These are phyloP conservation scores for Limenitis camilla DNA, from an alignment of 2,888 invertebrate genomes.

Conservation along the genomic window DNA sequence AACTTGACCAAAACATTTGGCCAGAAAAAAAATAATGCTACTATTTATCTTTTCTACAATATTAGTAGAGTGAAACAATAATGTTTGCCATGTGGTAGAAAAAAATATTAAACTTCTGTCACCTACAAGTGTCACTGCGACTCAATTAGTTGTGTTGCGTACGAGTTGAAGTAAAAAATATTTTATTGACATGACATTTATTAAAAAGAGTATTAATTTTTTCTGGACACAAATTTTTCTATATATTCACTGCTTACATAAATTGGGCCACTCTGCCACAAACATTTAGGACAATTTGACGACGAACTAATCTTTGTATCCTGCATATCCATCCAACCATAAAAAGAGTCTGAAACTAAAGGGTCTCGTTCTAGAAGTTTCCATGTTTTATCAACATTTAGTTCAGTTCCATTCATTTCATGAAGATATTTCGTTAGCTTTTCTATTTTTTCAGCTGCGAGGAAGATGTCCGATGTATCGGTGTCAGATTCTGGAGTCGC, in stretches of 20 bases:
- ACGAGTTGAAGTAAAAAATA: slow-evolving; percentile 1
- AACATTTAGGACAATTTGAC: slow-evolving; percentile 56
- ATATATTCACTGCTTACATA: slow-evolving; percentile 52
- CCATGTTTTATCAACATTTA: slow-evolving; percentile 51
- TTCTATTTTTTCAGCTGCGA: slow-evolving; percentile 66
- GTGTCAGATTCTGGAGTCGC: slow-evolving; percentile 34
- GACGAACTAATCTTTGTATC: slow-evolving; percentile 25
- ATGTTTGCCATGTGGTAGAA: neutral
- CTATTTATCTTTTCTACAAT: too few relatives aligned
- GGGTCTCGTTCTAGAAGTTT: slow-evolving; percentile 29
- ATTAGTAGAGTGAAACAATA: too few relatives aligned
- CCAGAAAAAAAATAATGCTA: too few relatives aligned
- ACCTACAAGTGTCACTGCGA: too few relatives aligned
- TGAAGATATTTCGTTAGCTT: slow-evolving; percentile 65
- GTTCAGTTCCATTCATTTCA: slow-evolving; percentile 30
- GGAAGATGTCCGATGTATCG: slow-evolving; percentile 37
- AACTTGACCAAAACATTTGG: too few relatives aligned
- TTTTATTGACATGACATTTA: slow-evolving; percentile 43
- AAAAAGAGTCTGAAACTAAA: slow-evolving; percentile 22
- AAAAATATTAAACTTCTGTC: too few relatives aligned
- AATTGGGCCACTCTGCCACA: slow-evolving; percentile 66
- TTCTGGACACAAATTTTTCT: slow-evolving; percentile 39
- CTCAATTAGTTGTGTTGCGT: neutral
- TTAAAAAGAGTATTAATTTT: slow-evolving; percentile 39
- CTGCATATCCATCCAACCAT: slow-evolving; percentile 48